A percentile compares a stretch with the other conserved stretches of the same genome.
Conservation (phyloP, 2,797 vertebrate genomes). For the Oreochromis grahami region DNA sequence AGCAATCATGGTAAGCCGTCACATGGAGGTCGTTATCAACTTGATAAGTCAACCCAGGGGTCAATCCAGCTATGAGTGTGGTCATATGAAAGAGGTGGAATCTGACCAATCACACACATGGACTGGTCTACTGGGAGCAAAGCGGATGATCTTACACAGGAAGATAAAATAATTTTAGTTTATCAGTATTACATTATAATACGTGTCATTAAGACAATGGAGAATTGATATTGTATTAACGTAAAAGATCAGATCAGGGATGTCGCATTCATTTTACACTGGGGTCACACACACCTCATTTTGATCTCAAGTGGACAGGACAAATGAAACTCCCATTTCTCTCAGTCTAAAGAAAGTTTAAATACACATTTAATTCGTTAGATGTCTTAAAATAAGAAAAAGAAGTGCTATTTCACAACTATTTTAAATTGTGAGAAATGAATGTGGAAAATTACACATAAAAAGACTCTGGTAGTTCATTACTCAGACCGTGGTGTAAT, state of each 20-base stretch:
- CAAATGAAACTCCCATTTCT: neutral
- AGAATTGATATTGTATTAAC: neutral
- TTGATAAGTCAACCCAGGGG: neutral
- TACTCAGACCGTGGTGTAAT: neutral
- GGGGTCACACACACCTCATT: neutral
- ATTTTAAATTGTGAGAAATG: rapidly evolving
- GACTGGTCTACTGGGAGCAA: neutral
- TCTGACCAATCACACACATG: neutral
- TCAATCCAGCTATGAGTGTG: neutral
- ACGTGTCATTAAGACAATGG: neutral
- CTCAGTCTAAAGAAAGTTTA: neutral
- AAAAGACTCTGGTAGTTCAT: no score
- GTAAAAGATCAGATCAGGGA: neutral
- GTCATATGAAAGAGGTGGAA: neutral
- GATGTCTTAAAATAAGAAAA: neutral
- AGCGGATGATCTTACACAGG: neutral
- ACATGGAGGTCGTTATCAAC: neutral
- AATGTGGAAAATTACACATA: neutral
- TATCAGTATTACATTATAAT: neutral
- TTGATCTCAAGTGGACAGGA: neutral
- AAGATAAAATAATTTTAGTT: neutral
- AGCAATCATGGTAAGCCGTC: neutral
- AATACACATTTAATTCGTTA: neutral
- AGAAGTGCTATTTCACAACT: neutral
- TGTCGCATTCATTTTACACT: neutral